A percentile compares a stretch with the other conserved stretches of the same genome.
Conservation (phyloP, 2,888 invertebrate species). For the Papilio protenor region DNA sequence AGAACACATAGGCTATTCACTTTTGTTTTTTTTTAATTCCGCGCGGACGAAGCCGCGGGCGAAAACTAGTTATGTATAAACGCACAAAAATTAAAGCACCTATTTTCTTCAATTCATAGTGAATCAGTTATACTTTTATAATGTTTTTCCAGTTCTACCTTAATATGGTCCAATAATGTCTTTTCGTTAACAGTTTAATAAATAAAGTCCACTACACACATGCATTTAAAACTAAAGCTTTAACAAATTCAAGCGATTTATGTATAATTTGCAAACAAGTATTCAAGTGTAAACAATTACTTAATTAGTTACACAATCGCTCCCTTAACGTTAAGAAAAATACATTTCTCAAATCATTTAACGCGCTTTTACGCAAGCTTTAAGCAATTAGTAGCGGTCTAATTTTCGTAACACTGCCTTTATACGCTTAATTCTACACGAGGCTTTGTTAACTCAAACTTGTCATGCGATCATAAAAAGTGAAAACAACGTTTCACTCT, state of each 20-base stretch:
- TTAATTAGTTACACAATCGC: conserved; percentile 7
- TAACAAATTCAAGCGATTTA: too few relatives aligned
- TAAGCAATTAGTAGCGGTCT: conserved; percentile 49
- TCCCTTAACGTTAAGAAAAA: not conserved
- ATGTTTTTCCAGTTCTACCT: too few relatives aligned
- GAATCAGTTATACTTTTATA: too few relatives aligned
- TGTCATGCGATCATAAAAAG: conserved; percentile 77
- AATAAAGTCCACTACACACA: too few relatives aligned
- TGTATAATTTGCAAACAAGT: not conserved
- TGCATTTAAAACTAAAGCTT: too few relatives aligned
- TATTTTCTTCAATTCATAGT: not conserved
- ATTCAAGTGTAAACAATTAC: conserved; percentile 3
- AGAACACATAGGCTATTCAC: too few relatives aligned
- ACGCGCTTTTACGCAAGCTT: conserved; percentile 38
- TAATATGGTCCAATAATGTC: too few relatives aligned
- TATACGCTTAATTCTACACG: conserved; percentile 62
- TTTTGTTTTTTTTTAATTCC: too few relatives aligned
- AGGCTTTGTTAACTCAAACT: conserved; percentile 57
- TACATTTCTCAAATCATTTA: conserved; percentile 10
- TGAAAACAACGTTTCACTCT: conserved; percentile 74
- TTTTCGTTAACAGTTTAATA: too few relatives aligned
- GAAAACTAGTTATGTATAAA: too few relatives aligned
- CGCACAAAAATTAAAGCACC: not conserved
- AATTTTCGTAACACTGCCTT: conserved; percentile 53
- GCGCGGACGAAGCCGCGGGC: too few relatives aligned